These are phyloP conservation scores for Brachirus orientalis DNA, from an alignment of 2,113 vertebrate genomes.

Conservation along the genomic window DNA sequence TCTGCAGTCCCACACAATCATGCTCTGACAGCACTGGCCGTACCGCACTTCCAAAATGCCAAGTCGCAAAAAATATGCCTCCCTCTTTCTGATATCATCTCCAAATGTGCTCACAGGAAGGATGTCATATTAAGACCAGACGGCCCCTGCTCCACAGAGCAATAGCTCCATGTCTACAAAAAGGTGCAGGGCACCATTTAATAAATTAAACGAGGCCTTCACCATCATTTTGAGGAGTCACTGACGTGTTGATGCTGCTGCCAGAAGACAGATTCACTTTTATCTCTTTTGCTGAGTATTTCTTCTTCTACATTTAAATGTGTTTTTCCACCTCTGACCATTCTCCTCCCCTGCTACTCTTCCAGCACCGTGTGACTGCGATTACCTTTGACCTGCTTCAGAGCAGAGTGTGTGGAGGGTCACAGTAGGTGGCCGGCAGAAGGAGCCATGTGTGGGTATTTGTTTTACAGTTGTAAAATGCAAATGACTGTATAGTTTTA, in stretches of 20 bases:
- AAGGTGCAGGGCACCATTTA: constrained; percentile 30
- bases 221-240: neutral
- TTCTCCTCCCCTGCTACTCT: too few species aligned
- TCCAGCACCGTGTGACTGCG: constrained; percentile 35
- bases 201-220: constrained; percentile 42
- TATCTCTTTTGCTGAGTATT: too few species aligned
- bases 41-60: constrained; percentile 64
- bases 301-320: constrained; percentile 24
- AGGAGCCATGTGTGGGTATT: constrained; percentile 74
- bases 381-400: constrained; percentile 61
- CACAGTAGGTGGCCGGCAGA: constrained; percentile 67
- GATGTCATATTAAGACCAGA: constrained; percentile 10
- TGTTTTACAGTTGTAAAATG: constrained; percentile 81
- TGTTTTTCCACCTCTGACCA: constrained; percentile 45
- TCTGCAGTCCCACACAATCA: constrained; percentile 52
- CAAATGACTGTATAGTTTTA: constrained; percentile 71
- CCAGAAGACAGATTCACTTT: constrained; percentile 16
- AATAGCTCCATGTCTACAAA: constrained; percentile 20
- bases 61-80: constrained; percentile 46
- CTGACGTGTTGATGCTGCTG: constrained; percentile 16
- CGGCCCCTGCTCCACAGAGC: constrained; percentile 38
- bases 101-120: constrained; percentile 21
- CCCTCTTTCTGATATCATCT: constrained; percentile 55
- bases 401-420: constrained; percentile 65
- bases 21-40: constrained; percentile 37